Conservation (phyloP, 1,140 invertebrate genomes). For the Tenebrio molitor region DNA sequence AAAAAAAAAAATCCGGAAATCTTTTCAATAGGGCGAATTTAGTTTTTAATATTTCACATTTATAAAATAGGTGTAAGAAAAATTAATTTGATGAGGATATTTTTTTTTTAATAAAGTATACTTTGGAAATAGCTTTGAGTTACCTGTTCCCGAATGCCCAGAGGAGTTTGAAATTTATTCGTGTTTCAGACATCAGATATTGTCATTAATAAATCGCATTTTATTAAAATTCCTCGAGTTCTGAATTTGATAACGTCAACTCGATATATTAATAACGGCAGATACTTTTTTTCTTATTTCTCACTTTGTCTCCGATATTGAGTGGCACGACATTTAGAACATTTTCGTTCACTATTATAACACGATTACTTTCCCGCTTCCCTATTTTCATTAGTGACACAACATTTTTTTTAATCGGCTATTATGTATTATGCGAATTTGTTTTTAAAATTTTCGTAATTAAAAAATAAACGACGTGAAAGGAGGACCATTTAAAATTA, state of each 20-base stretch:
- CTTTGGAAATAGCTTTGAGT: background rate
- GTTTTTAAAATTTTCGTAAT: too few relatives aligned
- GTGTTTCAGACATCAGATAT: conserved; percentile 29
- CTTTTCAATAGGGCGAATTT: too few relatives aligned
- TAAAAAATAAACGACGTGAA: too few relatives aligned
- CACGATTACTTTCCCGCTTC: background rate
- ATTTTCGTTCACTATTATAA: background rate
- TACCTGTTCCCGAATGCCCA: conserved; percentile 1
- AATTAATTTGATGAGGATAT: background rate
- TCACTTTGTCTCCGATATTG: conserved; percentile 13
- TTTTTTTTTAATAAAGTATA: conserved; percentile 17
- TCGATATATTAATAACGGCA: conserved; percentile 28
- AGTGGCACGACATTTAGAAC: background rate
- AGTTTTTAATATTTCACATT: too few relatives aligned
- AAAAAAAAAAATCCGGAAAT: too few relatives aligned
- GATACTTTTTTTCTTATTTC: conserved; percentile 28
- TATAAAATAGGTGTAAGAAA: background rate
- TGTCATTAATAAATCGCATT: conserved; percentile 34
- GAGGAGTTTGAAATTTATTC: conserved; percentile 24
- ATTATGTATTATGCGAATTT: too few relatives aligned
- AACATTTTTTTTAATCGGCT: too few relatives aligned
- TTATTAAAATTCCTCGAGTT: conserved; percentile 33
- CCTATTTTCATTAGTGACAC: background rate
- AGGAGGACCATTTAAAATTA: too few relatives aligned
- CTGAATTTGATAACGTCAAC: conserved; percentile 31